Evolutionary conservation across 2,797 vertebrate species (phyloP).

Genomic region (Peromyscus attwateri): DNA sequence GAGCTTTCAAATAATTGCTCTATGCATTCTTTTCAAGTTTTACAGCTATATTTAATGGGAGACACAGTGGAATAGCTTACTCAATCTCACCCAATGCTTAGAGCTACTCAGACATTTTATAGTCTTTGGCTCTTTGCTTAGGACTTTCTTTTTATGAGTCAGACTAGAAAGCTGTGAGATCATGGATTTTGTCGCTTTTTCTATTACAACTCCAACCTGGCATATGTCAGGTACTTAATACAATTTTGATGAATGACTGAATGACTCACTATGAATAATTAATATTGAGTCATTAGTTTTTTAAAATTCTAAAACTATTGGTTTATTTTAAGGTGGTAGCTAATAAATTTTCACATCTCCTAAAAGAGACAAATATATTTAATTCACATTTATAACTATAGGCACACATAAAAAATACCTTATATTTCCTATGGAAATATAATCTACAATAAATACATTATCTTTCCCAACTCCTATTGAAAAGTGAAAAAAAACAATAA

Average conservation of each 20-base stretch:
- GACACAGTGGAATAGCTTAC: slow-evolving; percentile 8
- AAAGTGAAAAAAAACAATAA: slow-evolving; percentile 4
- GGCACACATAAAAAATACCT: background rate
- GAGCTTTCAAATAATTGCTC: slow-evolving; percentile 17
- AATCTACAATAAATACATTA: slow-evolving; percentile 22
- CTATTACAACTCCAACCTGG: background rate
- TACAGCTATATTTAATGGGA: slow-evolving; percentile 21
- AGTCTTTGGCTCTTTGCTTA: slow-evolving; percentile 42
- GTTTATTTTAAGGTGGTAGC: slow-evolving; percentile 43
- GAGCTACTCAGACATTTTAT: slow-evolving; percentile 44
- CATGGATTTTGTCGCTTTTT: slow-evolving; percentile 35
- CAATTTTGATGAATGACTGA: slow-evolving; percentile 11
- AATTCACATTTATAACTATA: slow-evolving; percentile 33
- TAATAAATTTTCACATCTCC: background rate
- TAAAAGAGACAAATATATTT: slow-evolving; percentile 37
- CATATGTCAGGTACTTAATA: background rate
- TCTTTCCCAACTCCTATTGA: background rate
- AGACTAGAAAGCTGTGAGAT: slow-evolving; percentile 23
- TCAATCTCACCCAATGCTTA: slow-evolving; percentile 13
- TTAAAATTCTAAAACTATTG: slow-evolving; percentile 23
- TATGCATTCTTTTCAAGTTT: slow-evolving; percentile 8
- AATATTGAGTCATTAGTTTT: background rate
- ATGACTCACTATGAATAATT: slow-evolving; percentile 2
- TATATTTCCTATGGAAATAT: background rate
- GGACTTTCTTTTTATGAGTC: slow-evolving; percentile 37